A percentile compares a stretch with the other conserved stretches of the same genome.
Conservation (phyloP, 2,888 invertebrate species). For the Himalopsyche japonica region DNA sequence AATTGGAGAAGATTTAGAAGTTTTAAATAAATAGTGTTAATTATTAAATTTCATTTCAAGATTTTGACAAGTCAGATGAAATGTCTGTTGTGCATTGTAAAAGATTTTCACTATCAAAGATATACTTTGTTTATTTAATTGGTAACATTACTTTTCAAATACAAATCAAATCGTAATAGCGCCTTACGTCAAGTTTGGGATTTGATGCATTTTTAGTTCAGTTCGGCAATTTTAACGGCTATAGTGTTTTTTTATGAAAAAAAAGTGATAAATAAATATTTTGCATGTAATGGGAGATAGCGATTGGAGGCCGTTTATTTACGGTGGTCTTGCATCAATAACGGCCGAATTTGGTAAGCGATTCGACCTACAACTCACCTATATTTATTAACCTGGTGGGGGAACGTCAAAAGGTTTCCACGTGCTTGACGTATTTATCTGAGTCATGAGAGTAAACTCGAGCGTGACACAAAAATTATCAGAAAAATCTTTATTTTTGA, state of each 20-base stretch:
- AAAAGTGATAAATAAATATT: background rate
- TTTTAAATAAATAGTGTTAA: too few relatives aligned
- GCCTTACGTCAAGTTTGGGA: background rate
- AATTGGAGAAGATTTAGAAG: too few relatives aligned
- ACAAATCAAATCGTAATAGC: slow-evolving; percentile 1
- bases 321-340: slow-evolving; percentile 92
- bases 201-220: background rate
- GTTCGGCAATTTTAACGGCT: background rate
- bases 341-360: slow-evolving; percentile 88
- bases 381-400: slow-evolving; percentile 26
- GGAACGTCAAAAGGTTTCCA: slow-evolving; percentile 20
- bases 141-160: slow-evolving; percentile 22
- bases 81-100: too few relatives aligned
- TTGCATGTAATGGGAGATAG: slow-evolving; percentile 70
- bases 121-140: background rate
- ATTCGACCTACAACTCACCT: slow-evolving; percentile 29
- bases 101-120: too few relatives aligned
- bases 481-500: background rate
- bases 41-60: too few relatives aligned
- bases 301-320: slow-evolving; percentile 92
- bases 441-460: background rate
- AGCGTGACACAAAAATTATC: background rate
- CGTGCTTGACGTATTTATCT: slow-evolving; percentile 7
- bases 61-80: too few relatives aligned
- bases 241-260: background rate